Evolutionary conservation across 1,140 invertebrate genomes (phyloP), one percentile per base, ranked within the genome.

Genomic region (Periplaneta americana): DNA sequence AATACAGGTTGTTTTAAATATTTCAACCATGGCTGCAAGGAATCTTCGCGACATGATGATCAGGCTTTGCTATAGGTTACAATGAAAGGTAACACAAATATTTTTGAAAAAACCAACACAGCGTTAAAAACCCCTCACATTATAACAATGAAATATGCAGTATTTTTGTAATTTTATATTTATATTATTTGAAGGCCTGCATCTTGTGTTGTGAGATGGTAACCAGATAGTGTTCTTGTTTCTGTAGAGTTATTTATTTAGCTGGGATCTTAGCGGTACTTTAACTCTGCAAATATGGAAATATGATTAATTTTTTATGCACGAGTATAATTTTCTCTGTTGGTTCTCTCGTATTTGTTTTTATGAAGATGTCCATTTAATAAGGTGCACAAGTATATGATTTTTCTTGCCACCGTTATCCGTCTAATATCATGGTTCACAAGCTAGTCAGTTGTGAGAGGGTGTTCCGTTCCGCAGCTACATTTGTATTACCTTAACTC

Each of bases 11-110:
- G 28, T 36, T 36, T 36, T 31, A 78, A 77, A 78, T 78, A 34
- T 34, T 10, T 76, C 15, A 33, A 78, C 76, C 76, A 78, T 78
- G 76, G 76, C 76, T 78, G 76, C 76, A 78, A 34, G 28, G 36
- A 36, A 9, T 34, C 36, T 28, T 78, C n/a, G 8, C n/a, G 37
- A 36, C 34, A 37, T 31, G 35, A 34, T 78, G 34, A 28, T 34
- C 36, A 78, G 35, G 34, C 34, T 66, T 66, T n/a, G 48, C 5
- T 28, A 66, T 11, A n/a, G n/a, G 11, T 66, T 28, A 28, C n/a
- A 66, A 8, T n/a, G n/a, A n/a, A 39, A 15, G 10, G 17, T 28
- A 18, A 36, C n/a, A 15, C 28, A 31, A 36, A n/a, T 28, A 78
- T 35, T 76, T 22, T n/a, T 76, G 34, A 17, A 34, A 34, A 18